A percentile compares a stretch with the other conserved stretches of the same genome.
These are phyloP conservation scores for Diadromus collaris DNA, from an alignment of 2,888 invertebrate species.

Conservation along the genomic window DNA sequence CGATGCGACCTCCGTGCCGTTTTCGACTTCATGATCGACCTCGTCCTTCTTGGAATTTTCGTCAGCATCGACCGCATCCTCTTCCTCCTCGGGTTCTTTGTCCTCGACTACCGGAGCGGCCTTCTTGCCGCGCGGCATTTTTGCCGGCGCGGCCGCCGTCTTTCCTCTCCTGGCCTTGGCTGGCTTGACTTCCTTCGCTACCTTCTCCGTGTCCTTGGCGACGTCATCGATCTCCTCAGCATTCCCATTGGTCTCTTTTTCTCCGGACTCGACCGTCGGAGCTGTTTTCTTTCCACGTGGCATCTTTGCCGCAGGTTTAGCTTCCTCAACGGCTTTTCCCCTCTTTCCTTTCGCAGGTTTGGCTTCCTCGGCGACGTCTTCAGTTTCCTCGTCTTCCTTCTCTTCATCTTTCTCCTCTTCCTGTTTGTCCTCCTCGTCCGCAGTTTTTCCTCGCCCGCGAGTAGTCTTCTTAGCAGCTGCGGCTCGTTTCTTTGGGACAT, in stretches of 20 bases:
- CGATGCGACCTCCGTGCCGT: neutral
- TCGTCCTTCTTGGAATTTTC: neutral
- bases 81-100: neutral
- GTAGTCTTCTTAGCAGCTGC: constrained; percentile 46
- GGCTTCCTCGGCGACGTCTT: constrained; percentile 25
- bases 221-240: neutral
- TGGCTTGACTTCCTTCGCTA: neutral
- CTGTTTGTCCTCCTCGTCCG: constrained; percentile 24
- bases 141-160: neutral
- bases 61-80: neutral
- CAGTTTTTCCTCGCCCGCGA: constrained; percentile 52
- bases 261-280: neutral
- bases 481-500: constrained; percentile 48
- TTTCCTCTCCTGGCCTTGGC: neutral
- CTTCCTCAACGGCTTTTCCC: constrained; percentile 38
- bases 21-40: neutral
- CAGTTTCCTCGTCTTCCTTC: constrained; percentile 15
- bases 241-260: constrained; percentile 1
- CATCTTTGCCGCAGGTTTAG: constrained; percentile 38
- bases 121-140: constrained; percentile 6
- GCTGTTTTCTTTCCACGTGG: constrained; percentile 25
- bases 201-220: neutral
- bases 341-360: constrained; percentile 16
- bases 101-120: neutral
- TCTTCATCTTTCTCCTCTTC: constrained; percentile 26